Conservation (phyloP, 2,888 invertebrate genomes). For the Trisateles emortualis region DNA sequence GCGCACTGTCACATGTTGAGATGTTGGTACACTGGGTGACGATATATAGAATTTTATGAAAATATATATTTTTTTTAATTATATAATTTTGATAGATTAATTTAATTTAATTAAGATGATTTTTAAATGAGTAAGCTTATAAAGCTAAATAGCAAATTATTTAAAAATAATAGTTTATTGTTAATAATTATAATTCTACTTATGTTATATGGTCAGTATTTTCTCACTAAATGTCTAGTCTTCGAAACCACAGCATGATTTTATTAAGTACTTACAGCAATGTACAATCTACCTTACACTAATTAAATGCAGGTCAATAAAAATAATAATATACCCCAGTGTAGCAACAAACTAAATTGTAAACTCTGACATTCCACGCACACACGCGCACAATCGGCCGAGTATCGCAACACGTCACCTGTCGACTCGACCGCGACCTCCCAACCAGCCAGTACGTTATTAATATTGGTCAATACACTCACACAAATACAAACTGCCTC, state of each 20-base stretch:
- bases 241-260: not conserved
- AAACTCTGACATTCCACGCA: conserved; percentile 82
- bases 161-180: no score
- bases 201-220: no score
- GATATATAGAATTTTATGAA: not conserved
- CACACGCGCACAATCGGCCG: conserved; percentile 63
- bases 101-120: no score
- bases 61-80: no score
- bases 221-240: conserved; percentile 20
- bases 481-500: conserved; percentile 46
- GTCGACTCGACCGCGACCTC: conserved; percentile 79
- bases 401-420: conserved; percentile 77
- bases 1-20: conserved; percentile 78
- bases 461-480: conserved; percentile 81
- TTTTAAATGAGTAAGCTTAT: no score
- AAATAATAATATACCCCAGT: conserved; percentile 43
- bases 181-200: no score
- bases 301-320: conserved; percentile 43
- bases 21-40: conserved; percentile 42
- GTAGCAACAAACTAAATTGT: conserved; percentile 48
- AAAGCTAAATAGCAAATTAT: no score
- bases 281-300: conserved; percentile 16
- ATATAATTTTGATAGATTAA: no score
- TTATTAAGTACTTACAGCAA: conserved; percentile 17
- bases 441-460: conserved; percentile 73